Conservation (phyloP, 2,113 vertebrate genomes). For the Strigops habroptila region DNA sequence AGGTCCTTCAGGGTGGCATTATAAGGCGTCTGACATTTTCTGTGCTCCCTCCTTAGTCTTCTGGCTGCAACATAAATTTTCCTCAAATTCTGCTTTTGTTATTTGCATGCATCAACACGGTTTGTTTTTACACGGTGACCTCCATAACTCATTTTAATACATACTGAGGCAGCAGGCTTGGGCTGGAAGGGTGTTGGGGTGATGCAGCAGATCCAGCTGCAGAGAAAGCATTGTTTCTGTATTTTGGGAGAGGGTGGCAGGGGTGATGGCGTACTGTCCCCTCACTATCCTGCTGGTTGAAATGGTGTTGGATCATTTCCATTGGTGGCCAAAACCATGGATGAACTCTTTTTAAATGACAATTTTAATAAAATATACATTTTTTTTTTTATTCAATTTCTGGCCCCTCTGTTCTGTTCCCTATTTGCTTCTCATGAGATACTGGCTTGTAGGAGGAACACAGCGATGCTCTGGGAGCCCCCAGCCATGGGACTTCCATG, state of each 20-base stretch:
- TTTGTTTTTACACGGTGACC: constrained; percentile 9
- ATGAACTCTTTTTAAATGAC: background rate
- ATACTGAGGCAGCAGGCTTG: background rate
- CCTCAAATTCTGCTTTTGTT: background rate
- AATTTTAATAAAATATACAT: background rate
- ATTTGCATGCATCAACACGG: background rate
- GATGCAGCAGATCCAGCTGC: background rate
- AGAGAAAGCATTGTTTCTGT: background rate
- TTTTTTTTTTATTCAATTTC: background rate
- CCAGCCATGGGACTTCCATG: fast-evolving
- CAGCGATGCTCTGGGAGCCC: fast-evolving
- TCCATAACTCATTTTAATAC: constrained; percentile 16
- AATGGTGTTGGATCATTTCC: background rate
- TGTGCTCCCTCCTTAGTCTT: background rate
- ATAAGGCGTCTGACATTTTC: constrained; percentile 11
- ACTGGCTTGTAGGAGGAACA: background rate
- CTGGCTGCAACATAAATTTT: background rate
- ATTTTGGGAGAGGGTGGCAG: background rate
- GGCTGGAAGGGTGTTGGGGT: background rate
- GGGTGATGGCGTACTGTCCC: background rate
- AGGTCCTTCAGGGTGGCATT: background rate
- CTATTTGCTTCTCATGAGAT: background rate
- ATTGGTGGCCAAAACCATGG: background rate
- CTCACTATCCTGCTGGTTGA: background rate
- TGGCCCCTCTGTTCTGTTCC: background rate